These are phyloP conservation scores for Pollenia labialis DNA, from an alignment of 2,888 invertebrate species.

Conservation along the genomic window DNA sequence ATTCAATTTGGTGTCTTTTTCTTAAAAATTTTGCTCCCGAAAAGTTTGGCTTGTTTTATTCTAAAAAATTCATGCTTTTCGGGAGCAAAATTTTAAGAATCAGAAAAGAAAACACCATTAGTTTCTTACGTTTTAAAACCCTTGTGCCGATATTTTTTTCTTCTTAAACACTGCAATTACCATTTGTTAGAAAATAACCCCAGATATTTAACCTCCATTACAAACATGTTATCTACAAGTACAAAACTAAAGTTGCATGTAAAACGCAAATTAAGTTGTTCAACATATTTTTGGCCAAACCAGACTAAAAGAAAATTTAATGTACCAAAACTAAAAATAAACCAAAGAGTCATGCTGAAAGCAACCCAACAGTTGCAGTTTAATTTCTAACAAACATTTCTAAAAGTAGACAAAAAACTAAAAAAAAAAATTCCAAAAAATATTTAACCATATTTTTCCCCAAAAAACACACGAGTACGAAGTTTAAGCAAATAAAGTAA, in stretches of 20 bases:
- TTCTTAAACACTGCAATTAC: neutral
- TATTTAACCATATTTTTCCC: neutral
- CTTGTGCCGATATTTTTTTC: neutral
- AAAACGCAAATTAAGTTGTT: constrained; percentile 60
- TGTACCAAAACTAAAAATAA: neutral
- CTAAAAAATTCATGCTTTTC: too few relatives aligned
- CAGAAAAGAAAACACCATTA: too few relatives aligned
- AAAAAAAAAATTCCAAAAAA: constrained; percentile 18
- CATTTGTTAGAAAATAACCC: constrained; percentile 22
- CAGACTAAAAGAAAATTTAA: neutral
- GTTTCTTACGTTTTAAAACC: neutral
- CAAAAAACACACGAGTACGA: neutral
- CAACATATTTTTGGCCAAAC: constrained; percentile 23
- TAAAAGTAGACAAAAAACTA: constrained; percentile 7
- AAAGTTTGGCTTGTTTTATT: too few relatives aligned
- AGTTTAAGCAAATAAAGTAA: neutral
- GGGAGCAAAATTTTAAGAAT: too few relatives aligned
- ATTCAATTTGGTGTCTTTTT: too few relatives aligned
- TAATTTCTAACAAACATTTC: constrained; percentile 39
- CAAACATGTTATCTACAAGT: constrained; percentile 25
- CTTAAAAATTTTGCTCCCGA: too few relatives aligned
- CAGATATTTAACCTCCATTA: constrained; percentile 34
- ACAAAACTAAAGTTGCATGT: constrained; percentile 54
- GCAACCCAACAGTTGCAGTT: constrained; percentile 47
- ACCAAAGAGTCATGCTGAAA: constrained; percentile 33